These are phyloP conservation scores for Dryoscopus gambensis DNA, from an alignment of 2,113 vertebrate species.

Conservation along the genomic window DNA sequence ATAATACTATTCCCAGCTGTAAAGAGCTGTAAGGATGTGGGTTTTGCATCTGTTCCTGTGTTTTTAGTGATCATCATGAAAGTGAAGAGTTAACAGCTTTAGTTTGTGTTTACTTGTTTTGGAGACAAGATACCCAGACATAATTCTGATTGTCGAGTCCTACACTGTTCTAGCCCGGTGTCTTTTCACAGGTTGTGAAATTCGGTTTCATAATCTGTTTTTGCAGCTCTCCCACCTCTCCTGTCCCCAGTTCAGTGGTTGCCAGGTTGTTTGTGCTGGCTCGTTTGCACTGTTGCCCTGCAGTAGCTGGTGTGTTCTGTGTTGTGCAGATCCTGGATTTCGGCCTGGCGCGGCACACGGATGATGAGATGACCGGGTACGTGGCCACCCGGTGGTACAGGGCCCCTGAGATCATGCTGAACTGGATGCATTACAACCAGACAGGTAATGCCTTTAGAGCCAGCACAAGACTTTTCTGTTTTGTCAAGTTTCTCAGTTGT, in stretches of 20 bases:
- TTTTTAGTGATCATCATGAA: not conserved
- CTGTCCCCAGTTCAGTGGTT: not conserved
- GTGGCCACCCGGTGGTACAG: constrained; percentile 97
- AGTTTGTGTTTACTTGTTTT: not conserved
- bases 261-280: not conserved
- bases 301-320: not conserved
- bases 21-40: not conserved
- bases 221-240: not conserved
- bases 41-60: not conserved
- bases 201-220: not conserved
- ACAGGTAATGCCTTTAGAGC: constrained; percentile 75
- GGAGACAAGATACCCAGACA: not conserved
- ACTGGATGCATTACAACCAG: constrained; percentile 99
- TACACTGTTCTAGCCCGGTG: not conserved
- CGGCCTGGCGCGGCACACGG: constrained; percentile 93
- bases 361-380: constrained; percentile 98
- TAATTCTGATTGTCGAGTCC: not conserved
- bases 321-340: constrained; percentile 90
- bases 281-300: not conserved
- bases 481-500: not conserved
- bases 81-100: not conserved
- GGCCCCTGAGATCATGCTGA: constrained; percentile 97
- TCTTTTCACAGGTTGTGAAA: not conserved
- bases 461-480: not conserved
- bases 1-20: not conserved